Base-by-base conservation (phyloP, 2,113 vertebrate species). In the Daubentonia madagascariensis region DNA sequence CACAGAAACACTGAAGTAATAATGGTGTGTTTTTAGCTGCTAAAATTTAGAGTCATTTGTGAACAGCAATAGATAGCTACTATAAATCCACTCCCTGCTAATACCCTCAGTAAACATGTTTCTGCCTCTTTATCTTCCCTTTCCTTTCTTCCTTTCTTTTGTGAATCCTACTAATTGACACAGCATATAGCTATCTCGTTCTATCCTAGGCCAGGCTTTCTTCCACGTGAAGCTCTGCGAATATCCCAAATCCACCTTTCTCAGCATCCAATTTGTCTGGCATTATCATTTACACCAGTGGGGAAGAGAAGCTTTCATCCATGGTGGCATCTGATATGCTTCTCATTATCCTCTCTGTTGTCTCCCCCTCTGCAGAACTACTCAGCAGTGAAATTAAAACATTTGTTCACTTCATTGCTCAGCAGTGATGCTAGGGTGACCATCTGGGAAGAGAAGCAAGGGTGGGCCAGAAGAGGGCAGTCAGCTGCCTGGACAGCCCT, bases 321-420 rank as follows among this genome's bases (percentile, higher is more conserved):
- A 18, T 17, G 40, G 93, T 68, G 45, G 96, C 89, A 73, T 94
- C 95, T 92, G 95, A 97, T 57, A 76, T 0, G 63, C 94, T 89
- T 91, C 97, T 97, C 94, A 97, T 97, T 97, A 97, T 91, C 96
- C 81, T 91, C 87, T 86, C 96, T 78, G 75, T 96, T 85, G 52
- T 96, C 76, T 96, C 76, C 85, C 92, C 85, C 81, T 97, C 88
- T 83, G 94, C 87, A 90, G 92, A 98, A 97, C 97, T 96, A 93
- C 84, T 98, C 97, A 97, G 97, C 97, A 59, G 97, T 98, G 97
- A 98, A 98, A 98, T 98, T 96, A 97, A 97, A 98, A 97, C 98
- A 98, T 97, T 97, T 98, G 98, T 98, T 98, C 97, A 97, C 98
- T 97, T 95, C 96, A 48, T 10, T 89, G 98, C 98, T 97, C 95